Conservation (phyloP, 2,113 vertebrate species). For the Oreochromis niloticus region DNA sequence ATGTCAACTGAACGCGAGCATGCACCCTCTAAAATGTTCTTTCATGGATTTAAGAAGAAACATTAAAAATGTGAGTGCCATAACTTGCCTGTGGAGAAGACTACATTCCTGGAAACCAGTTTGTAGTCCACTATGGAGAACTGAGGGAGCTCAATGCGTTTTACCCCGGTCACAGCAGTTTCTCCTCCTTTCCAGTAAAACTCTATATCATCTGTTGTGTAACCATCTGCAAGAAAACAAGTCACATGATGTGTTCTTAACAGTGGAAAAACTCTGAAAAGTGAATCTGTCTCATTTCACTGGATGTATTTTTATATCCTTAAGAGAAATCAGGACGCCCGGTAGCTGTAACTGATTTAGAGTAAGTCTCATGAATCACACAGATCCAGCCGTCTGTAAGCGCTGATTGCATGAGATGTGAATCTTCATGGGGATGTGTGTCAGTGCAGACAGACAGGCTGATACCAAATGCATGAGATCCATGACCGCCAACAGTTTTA, state of each 20-base stretch:
- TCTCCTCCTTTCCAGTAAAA: slow-evolving; percentile 98
- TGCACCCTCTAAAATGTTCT: background rate
- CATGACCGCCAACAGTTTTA: slow-evolving; percentile 9
- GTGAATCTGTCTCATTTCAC: background rate
- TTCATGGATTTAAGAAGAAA: background rate
- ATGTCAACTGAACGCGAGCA: background rate
- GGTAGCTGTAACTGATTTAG: background rate
- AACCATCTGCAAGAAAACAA: slow-evolving; percentile 80
- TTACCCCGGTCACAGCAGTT: slow-evolving; percentile 87
- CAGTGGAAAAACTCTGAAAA: background rate
- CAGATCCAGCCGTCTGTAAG: background rate
- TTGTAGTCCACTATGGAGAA: slow-evolving; percentile 96
- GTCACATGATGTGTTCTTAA: background rate
- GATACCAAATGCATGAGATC: background rate
- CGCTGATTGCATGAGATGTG: slow-evolving; percentile 20
- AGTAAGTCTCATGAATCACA: slow-evolving; percentile 1
- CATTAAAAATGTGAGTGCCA: background rate
- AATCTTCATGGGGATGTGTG: slow-evolving; percentile 5
- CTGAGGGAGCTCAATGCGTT: slow-evolving; percentile 94
- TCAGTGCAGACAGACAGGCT: slow-evolving; percentile 2
- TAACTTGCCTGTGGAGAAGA: slow-evolving; percentile 91
- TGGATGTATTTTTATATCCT: background rate
- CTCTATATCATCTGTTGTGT: slow-evolving; percentile 96
- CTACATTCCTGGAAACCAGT: slow-evolving; percentile 94
- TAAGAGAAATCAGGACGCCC: background rate